Base-by-base conservation (phyloP, 2,888 invertebrate genomes). In the Salpingus planirostris region DNA sequence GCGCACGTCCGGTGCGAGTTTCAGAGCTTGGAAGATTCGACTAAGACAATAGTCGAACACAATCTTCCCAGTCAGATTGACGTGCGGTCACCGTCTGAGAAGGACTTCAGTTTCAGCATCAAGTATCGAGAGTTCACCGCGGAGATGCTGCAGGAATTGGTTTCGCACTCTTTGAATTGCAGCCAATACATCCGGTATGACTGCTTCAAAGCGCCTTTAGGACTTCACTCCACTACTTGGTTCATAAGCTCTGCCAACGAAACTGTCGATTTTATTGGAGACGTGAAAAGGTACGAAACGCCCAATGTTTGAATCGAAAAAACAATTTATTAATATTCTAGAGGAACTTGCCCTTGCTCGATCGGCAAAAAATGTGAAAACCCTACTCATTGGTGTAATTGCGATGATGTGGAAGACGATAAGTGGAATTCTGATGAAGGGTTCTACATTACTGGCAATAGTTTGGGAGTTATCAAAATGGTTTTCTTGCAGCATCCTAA, bases 1-100 rank as follows among this genome's bases (percentile, higher is more conserved):
- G 88, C 90, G 0, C 81, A 88, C 52, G 92, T 93, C 0, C 82
- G 88, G 51, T 95, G 93, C 59, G 87, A 90, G 57, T 93, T 93
- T 58, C 89, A 88, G 56, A 83, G 83, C 23, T 73, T 85, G 50
- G 87, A 87, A 37, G 87, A 88, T 55, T 74, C 78, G 1, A 86
- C 87, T 0, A 90, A 90, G 43, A 85, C 83, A 3, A 88, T 90
- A 43, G 89, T 92, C 0, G 89, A 90, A 55, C 91, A 91, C 57
- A 91, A 91, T 66, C 64, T 92, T 22, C 89, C 88, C 0, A 88
- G 87, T 54, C 90, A 91, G 72, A 81, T 88, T 47, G 88, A 89
- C 59, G 88, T 91, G 7, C 71, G 90, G 27, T 84, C 86, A 28
- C 73, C 79, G 1, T 72, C 76, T 3, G 84, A 86, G 40, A 73